A percentile compares a stretch with the other conserved stretches of the same genome.
Evolutionary conservation across 2,888 invertebrate species (phyloP).

Genomic region (Agonum fuliginosum): DNA sequence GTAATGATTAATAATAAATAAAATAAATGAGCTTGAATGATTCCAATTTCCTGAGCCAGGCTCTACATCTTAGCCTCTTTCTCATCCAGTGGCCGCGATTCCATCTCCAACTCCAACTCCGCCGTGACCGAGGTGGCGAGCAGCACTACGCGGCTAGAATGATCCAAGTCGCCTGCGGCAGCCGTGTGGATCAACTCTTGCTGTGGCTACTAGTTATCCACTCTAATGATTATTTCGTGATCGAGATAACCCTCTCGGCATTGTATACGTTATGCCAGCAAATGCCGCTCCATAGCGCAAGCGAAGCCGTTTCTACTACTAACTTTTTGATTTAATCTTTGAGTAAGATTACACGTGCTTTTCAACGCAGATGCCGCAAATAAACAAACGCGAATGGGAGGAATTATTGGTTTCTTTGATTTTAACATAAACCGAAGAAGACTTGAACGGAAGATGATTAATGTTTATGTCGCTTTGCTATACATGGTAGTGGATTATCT

Average conservation of each 20-base stretch:
- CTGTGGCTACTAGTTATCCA: conserved; percentile 50
- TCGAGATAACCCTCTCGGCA: conserved; percentile 47
- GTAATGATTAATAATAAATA: too few relatives aligned
- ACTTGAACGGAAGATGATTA: not conserved
- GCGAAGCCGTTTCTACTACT: conserved; percentile 37
- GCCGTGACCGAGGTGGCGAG: conserved; percentile 19
- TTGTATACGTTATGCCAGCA: not conserved
- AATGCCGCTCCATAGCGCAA: too few relatives aligned
- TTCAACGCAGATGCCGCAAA: not conserved
- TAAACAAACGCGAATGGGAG: conserved; percentile 5
- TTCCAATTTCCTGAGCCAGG: not conserved
- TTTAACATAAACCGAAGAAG: not conserved
- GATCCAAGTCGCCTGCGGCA: conserved; percentile 39
- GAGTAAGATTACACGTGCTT: conserved; percentile 26
- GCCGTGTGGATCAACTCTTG: conserved; percentile 46
- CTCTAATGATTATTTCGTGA: conserved; percentile 54
- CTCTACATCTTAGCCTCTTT: not conserved
- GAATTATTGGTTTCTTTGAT: conserved; percentile 2
- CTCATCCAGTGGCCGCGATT: conserved; percentile 20
- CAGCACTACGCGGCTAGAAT: conserved; percentile 42
- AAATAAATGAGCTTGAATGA: too few relatives aligned
- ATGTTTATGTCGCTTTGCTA: too few relatives aligned
- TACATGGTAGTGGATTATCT: too few relatives aligned
- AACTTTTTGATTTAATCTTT: conserved; percentile 40
- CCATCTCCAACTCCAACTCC: too few relatives aligned